Percentiles rank a stretch among this genome's conserved stretches.
Conservation (phyloP, 1,140 invertebrate species). For the Cyclina sinensis region DNA sequence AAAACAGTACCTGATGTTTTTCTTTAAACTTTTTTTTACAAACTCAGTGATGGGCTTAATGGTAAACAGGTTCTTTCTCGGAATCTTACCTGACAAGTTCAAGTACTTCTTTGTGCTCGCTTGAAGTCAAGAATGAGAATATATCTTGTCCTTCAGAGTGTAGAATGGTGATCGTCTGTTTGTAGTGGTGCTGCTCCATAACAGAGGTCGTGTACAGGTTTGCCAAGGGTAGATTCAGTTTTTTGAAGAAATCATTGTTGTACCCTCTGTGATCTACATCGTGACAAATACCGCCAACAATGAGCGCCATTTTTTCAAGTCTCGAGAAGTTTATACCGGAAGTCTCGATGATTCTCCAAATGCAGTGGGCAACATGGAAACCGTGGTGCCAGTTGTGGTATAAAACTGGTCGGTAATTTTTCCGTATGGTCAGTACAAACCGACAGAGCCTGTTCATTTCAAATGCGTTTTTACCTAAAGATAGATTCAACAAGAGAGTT, state of each 20-base stretch:
- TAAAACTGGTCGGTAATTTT: conserved; percentile 80
- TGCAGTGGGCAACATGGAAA: conserved; percentile 79
- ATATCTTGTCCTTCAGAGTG: conserved; percentile 79
- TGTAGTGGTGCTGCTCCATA: conserved; percentile 83
- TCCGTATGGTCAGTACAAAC: conserved; percentile 81
- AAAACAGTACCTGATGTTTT: too few species aligned
- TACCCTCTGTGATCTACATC: conserved; percentile 80
- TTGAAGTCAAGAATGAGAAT: conserved; percentile 73
- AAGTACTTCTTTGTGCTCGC: conserved; percentile 76
- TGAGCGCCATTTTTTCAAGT: conserved; percentile 75
- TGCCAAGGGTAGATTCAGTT: conserved; percentile 77
- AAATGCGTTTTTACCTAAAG: conserved; percentile 61
- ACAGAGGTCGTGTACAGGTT: conserved; percentile 80
- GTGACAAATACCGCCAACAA: conserved; percentile 78
- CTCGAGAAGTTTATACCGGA: conserved; percentile 61
- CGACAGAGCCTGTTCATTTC: conserved; percentile 75
- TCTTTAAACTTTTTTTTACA: too few species aligned
- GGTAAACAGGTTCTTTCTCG: background rate
- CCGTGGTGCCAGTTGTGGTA: conserved; percentile 84
- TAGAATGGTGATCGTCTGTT: conserved; percentile 80
- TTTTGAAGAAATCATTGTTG: conserved; percentile 80
- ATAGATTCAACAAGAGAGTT: too few species aligned
- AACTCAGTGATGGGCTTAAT: too few species aligned
- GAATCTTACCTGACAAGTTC: conserved; percentile 70
- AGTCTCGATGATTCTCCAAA: conserved; percentile 76